These are phyloP conservation scores for Porites rus DNA, from an alignment of 92 coral and sea anemone genomes.

Conservation along the genomic window DNA sequence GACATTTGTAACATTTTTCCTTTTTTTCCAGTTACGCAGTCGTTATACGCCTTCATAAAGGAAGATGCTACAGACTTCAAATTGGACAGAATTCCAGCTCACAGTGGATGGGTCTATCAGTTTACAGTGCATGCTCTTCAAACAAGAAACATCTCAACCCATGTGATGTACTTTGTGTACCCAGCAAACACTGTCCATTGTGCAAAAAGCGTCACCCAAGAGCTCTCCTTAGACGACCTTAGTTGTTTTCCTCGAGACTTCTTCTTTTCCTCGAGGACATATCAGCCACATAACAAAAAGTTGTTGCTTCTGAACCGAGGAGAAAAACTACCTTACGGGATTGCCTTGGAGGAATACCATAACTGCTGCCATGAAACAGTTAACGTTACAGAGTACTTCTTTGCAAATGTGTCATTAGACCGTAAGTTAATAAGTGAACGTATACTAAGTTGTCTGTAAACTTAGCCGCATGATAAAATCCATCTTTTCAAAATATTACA, in stretches of 20 bases:
- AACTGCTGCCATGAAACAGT: no score
- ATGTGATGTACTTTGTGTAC: conserved; percentile 60
- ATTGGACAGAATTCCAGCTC: conserved; percentile 58
- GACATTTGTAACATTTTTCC: no score
- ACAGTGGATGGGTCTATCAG: conserved; percentile 66
- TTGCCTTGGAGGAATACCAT: no score
- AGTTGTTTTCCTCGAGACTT: conserved; percentile 66
- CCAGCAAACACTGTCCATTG: conserved; percentile 18
- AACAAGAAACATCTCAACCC: conserved; percentile 39
- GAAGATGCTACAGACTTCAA: conserved; percentile 46
- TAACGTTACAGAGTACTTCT: no score
- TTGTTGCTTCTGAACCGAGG: no score
- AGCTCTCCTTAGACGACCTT: conserved; percentile 1
- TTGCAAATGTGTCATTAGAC: no score
- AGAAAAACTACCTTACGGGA: no score
- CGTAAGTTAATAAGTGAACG: no score
- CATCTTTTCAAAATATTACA: no score
- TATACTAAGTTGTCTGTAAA: no score
- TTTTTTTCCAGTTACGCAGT: conserved; percentile 25
- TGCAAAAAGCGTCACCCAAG: conserved; percentile 37
- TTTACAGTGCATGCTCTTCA: conserved; percentile 62
- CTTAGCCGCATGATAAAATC: no score
- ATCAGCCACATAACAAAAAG: no score
- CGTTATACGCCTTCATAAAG: conserved; percentile 54
- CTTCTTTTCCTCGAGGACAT: conserved; percentile 39